Base-by-base conservation (phyloP, 2,888 invertebrate species). In the Mythimna ferrago region DNA sequence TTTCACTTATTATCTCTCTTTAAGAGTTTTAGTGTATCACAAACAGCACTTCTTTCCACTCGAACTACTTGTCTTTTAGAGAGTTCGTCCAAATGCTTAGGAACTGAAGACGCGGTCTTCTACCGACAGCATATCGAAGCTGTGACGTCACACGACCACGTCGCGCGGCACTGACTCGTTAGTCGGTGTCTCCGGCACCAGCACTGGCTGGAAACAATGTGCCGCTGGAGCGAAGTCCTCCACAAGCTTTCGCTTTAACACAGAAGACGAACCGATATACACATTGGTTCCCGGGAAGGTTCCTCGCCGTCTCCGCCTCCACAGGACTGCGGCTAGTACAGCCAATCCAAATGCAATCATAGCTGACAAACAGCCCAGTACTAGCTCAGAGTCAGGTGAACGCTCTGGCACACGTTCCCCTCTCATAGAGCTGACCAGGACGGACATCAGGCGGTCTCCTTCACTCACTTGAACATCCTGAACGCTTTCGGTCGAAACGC, bases 91-190 rank as follows among this genome's bases (percentile, higher is more conserved):
- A 91, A 92, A 89, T 90, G 89, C 92, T 96, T 96, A 96, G 96
- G 96, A 96, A 96, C 96, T 96, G 93, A 95, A 94, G 92, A 94
- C 93, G 93, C 96, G 96, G 94, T 96, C 95, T 93, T 96, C 96
- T 84, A 96, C 92, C 87, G 96, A 96, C 92, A 97, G 94, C 94
- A 96, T 95, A 89, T 97, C 97, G 88, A 96, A 96, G 92, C 97
- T 97, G 91, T 97, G 97, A 94, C 97, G 97, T 97, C 97, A 97
- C 96, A 97, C 97, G 81, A 97, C 97, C 81, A 97, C 97, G 88
- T 97, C 97, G 78, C 96, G 93, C 7, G 95, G 90, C 73, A 92
- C 91, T 19, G 92, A 88, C 65, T 94, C 95, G 80, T 94, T 96
- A 80, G 92, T 91, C 57, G 96, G 93, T 66, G 94, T 93, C 73